Base-by-base conservation (phyloP, 2,797 vertebrate genomes). In the Silurus lanzhouensis region DNA sequence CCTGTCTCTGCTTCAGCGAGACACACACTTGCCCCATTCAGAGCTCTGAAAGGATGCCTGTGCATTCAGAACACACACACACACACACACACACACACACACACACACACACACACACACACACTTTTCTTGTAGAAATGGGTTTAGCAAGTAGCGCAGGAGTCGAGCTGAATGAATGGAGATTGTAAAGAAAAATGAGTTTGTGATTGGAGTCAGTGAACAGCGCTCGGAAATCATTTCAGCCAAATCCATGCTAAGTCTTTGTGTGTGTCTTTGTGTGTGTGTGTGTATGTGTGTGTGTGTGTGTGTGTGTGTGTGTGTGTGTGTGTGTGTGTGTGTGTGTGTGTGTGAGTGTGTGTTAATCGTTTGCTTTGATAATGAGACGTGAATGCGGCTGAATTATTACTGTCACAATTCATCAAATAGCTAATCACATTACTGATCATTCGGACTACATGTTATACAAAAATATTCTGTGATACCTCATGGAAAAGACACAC, bases 1-100 rank as follows among this genome's bases (percentile, higher is more conserved):
- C 71, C 80, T 82, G 71, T 77, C 70, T 67, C 61, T 66, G 80
- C 80, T 82, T 71, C 17, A 72, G 55, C 31, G 38, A 22, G 70
- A 76, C 85, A 86, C 75, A 86, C 85, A 86, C 85, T 86, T 20
- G 20, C 68, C 68, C 79, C 83, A 84, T 89, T 89, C 87, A 88
- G 58, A 46, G 5, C 20, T 0, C 87, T 88, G 85, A 89, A 89
- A 83, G 64, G 72, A 74, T 48, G 85, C 81, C 84, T 88, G 85
- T 89, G 71, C 80, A 86, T 86, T 86, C 84, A 38, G 25, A 81
- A 82, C 78, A 88, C 81, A 87, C 86, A 78, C 31, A 81, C 61
- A 27, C 78, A 66, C 44, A 48, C 61, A 19, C 38, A 48, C 60
- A 63, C 76, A 44, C 76, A 74, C 22, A 52, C 46, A 25, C 38